Percentiles rank a stretch among this genome's conserved stretches.
Evolutionary conservation across 2,113 vertebrate species (phyloP).

Genomic region (Cyprinodon variegatus): DNA sequence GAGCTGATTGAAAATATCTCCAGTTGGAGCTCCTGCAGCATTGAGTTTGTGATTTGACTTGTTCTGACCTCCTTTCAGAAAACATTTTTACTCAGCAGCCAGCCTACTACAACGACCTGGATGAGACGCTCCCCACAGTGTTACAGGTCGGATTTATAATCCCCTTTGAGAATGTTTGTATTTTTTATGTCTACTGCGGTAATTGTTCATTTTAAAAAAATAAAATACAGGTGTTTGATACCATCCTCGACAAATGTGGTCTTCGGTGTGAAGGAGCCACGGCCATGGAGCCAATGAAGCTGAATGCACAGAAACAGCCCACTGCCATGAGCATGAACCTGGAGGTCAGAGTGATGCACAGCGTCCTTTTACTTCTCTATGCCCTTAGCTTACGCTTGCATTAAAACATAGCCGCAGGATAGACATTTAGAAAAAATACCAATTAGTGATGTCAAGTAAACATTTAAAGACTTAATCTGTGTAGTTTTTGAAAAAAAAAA

Average conservation of each 20-base stretch:
- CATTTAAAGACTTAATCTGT: no score
- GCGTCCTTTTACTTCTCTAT: background rate
- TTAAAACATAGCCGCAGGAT: no score
- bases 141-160: slow-evolving; percentile 59
- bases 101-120: slow-evolving; percentile 90
- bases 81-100: slow-evolving; percentile 96
- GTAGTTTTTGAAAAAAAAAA: no score
- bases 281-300: slow-evolving; percentile 83
- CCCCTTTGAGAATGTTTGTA: no score
- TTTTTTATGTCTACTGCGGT: background rate
- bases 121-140: slow-evolving; percentile 89
- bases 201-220: background rate
- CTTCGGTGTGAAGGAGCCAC: slow-evolving; percentile 83
- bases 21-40: background rate
- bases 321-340: slow-evolving; percentile 86
- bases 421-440: no score
- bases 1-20: background rate
- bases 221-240: slow-evolving; percentile 86
- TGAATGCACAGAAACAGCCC: slow-evolving; percentile 78
- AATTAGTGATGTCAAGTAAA: no score
- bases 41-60: background rate
- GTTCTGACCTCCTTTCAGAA: slow-evolving; percentile 70
- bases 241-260: slow-evolving; percentile 86
- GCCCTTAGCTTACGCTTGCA: no score
- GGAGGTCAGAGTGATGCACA: slow-evolving; percentile 77